Evolutionary conservation across 2,797 vertebrate genomes (phyloP), one percentile per base, ranked within the genome.

Genomic region (Chromis chromis): DNA sequence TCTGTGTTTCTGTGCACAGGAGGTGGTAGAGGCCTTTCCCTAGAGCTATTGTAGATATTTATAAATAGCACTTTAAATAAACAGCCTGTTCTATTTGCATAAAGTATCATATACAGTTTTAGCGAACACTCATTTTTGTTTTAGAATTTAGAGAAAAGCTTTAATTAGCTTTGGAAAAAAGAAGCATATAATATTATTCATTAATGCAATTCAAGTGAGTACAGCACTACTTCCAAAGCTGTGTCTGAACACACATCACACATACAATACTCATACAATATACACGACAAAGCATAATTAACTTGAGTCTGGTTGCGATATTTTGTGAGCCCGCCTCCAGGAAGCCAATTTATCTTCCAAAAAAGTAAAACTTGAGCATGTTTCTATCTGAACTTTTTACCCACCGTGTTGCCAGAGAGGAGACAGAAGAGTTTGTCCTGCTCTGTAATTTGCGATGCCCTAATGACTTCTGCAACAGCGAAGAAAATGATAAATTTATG

Each of bases 31-130:
- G 4, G 39, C 28, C 16, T 58, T 75, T 71, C 65, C 70, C 68
- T 70, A 66, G 65, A 79, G 81, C 65, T 46, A 65, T 53, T 44
- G 13, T 60, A 48, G 55, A 52, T 62, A 72, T 74, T 65, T 74
- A 80, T 61, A 81, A 78, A 81, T 70, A 74, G 5, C n/a, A 3
- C 22, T 78, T 55, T 28, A 77, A 68, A 76, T 65, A 78, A 76
- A 83, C 59, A 80, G 13, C 3, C 0, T 42, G 16, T 54, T 13
- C 9, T 46, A 70, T 81, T 81, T 78, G 75, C 64, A 82, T 79
- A 27, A 65, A 68, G 69, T 17, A 73, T 59, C n/a, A 22, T 14
- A 73, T 66, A 8, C 25, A 14, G 60, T 71, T 64, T 61, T 33
- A 53, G 17, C 10, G 24, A 44, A 36, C 11, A 52, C 55, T 49